phyloP scores from a whole-genome alignment of 2,797 vertebrate genomes.

The Silurus aristotelis region DNA sequence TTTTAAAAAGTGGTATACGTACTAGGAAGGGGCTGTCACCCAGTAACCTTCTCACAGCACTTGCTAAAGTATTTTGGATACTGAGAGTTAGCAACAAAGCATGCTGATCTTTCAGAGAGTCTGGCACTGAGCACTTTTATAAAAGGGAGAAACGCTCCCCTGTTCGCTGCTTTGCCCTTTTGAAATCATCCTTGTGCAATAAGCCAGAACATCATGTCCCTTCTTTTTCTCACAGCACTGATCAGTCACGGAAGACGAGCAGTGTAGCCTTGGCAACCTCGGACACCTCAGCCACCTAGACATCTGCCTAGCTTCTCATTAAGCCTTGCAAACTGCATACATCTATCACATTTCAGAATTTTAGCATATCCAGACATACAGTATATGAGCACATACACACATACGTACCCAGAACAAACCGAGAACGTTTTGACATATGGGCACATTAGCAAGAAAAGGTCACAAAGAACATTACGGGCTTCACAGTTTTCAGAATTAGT shows the following conservation, averaged over 20 bases:
- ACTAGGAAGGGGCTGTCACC: constrained; percentile 1
- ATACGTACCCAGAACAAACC: neutral
- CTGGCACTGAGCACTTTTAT: constrained; percentile 25
- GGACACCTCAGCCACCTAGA: constrained; percentile 38
- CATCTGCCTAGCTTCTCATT: constrained; percentile 43
- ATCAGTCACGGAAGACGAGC: constrained; percentile 28
- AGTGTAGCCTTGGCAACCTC: constrained; percentile 36
- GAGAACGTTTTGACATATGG: constrained; percentile 12
- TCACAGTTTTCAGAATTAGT: constrained; percentile 10
- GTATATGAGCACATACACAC: neutral
- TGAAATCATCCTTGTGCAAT: constrained; percentile 24
- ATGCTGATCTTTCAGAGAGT: constrained; percentile 32
- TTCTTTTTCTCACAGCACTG: neutral
- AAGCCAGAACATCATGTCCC: constrained; percentile 25
- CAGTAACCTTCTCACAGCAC: constrained; percentile 21
- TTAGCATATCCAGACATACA: neutral
- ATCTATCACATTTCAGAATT: constrained; percentile 13
- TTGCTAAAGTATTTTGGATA: constrained; percentile 25
- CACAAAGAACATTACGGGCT: neutral
- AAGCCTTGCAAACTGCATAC: neutral
- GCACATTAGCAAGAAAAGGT: constrained; percentile 20
- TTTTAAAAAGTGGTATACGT: neutral
- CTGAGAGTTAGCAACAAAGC: constrained; percentile 10
- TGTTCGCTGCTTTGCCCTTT: constrained; percentile 37
- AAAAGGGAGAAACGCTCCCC: neutral